These are phyloP conservation scores for Nomada goodeniana DNA, from an alignment of 2,888 invertebrate genomes.

Conservation along the genomic window DNA sequence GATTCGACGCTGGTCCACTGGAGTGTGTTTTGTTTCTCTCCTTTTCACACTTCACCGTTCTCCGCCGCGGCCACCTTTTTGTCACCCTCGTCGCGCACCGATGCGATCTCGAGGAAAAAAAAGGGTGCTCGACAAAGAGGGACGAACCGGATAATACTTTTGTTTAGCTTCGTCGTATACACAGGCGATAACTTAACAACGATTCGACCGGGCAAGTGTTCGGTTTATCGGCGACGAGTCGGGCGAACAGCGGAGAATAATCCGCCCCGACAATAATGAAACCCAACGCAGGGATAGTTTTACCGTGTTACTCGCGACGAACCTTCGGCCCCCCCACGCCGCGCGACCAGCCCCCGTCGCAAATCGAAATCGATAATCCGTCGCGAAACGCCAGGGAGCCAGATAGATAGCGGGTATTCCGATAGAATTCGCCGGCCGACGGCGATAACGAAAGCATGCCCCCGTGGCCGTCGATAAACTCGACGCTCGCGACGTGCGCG, in stretches of 20 bases:
- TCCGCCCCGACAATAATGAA: constrained; percentile 19
- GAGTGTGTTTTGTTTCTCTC: constrained; percentile 74
- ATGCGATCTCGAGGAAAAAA: constrained; percentile 10
- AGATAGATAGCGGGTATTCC: background rate
- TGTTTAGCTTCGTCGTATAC: background rate
- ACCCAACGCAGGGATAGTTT: constrained; percentile 21
- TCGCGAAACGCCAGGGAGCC: constrained; percentile 18
- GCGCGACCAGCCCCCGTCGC: constrained; percentile 18
- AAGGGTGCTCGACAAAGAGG: background rate
- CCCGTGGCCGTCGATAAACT: constrained; percentile 33
- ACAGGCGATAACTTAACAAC: background rate
- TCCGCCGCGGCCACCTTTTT: constrained; percentile 3
- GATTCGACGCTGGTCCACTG: constrained; percentile 75
- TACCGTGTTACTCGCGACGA: constrained; percentile 23
- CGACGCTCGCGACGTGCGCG: constrained; percentile 35
- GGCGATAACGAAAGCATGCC: background rate
- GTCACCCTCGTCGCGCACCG: constrained; percentile 27
- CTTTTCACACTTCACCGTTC: constrained; percentile 42
- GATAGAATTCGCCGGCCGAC: constrained; percentile 10
- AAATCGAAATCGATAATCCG: constrained; percentile 33
- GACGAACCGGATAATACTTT: constrained; percentile 1
- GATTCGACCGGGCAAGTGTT: too few relatives aligned
- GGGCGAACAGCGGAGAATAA: background rate
- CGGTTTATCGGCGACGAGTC: background rate
- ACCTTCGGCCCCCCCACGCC: constrained; percentile 49